Evolutionary conservation across 2,888 invertebrate genomes (phyloP).

Genomic region (Stictocephala bisonia): DNA sequence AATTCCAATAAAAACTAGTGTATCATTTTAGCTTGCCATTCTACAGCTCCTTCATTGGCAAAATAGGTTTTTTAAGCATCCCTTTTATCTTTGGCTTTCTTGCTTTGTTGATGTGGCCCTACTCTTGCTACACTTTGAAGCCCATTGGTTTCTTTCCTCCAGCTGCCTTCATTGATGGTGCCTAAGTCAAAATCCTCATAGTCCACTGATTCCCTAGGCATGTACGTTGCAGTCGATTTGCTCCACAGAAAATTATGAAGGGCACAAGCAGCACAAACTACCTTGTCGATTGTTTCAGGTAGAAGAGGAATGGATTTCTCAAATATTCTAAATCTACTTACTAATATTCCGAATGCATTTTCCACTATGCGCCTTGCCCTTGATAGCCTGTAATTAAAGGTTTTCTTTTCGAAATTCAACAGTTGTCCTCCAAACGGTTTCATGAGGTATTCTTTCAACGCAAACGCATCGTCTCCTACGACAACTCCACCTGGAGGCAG

Average conservation of each 20-base stretch:
- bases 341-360: background rate
- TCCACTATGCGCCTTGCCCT: conserved; percentile 46
- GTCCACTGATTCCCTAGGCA: conserved; percentile 23
- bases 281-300: background rate
- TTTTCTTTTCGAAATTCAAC: conserved; percentile 38
- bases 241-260: background rate
- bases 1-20: background rate
- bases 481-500: conserved; percentile 29
- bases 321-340: background rate
- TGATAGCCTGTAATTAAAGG: conserved; percentile 54
- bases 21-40: too few relatives aligned
- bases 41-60: background rate
- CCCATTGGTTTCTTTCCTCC: background rate
- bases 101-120: conserved; percentile 3
- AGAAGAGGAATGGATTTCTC: background rate
- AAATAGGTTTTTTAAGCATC: background rate
- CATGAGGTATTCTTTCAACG: conserved; percentile 53
- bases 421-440: conserved; percentile 53
- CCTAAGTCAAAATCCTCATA: background rate
- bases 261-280: background rate
- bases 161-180: background rate
- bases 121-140: background rate
- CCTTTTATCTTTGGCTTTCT: background rate
- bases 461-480: conserved; percentile 58
- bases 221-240: background rate